Evolutionary conservation across 2,797 vertebrate genomes (phyloP), one percentile per base, ranked within the genome.

Genomic region (Chloroceryle amazona): DNA sequence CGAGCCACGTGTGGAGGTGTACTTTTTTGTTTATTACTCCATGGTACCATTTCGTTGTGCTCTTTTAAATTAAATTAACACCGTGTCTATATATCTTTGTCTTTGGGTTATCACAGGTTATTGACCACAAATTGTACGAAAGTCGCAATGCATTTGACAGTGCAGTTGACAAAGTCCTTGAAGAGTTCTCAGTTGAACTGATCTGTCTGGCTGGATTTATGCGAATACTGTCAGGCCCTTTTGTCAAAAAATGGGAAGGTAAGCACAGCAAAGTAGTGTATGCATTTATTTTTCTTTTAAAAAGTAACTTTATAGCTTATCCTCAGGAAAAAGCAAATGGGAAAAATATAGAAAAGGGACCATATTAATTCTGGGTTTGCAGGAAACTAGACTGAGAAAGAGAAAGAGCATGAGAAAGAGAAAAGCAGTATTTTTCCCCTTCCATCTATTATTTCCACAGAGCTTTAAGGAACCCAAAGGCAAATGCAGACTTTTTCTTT

Each of bases 121-220:
- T 99, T 46, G 99, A 99, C 96, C 99, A 99, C 94, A 99, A 99
- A 84, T 97, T 98, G 89, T 99, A 98, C n/a, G 98, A 98, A 60
- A 99, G 98, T 85, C 98, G 99, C 19, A 80, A 96, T 0, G 99
- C 99, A 90, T 99, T 99, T 65, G 99, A 99, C 73, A 93, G 54
- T 13, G 99, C 99, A 22, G 95, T 99, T 9, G 99, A 99, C 87
- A 96, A 96, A 3, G 98, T 99, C 46, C 98, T 99, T 46, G 96
- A 98, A 60, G 99, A 99, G 58, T 99, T 99, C 57, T 98, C 98
- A 1, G 98, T 98, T 94, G 98, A 99, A 95, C 94, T 99, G 81
- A 98, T 99, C 68, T 99, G 99, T 96, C 98, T 99, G 67, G 99
- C 99, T 0, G 99, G 99, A 2, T 99, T 99, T 97, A 99, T 99